Percentiles rank a stretch among this genome's conserved stretches.
These are phyloP conservation scores for Cyanoderma ruficeps DNA, from an alignment of 2,113 vertebrate species.

Conservation along the genomic window DNA sequence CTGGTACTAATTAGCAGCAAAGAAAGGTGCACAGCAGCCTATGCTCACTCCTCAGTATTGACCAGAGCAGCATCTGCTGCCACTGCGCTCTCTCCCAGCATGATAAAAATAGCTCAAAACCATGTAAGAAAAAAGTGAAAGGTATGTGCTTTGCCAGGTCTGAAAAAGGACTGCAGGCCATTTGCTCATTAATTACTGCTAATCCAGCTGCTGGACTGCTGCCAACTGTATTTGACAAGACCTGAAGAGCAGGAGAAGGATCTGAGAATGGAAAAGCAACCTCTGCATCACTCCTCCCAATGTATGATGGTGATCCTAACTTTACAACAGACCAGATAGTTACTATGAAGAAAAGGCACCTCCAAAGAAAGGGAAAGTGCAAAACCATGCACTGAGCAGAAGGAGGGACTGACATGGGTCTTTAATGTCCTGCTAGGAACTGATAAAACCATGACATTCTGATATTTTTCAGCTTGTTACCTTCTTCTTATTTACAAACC, in stretches of 20 bases:
- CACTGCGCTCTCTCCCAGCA: neutral
- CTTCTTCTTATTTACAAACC: neutral
- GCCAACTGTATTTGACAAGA: neutral
- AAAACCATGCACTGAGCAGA: neutral
- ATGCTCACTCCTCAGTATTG: neutral
- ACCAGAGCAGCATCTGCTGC: neutral
- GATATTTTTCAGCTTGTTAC: neutral
- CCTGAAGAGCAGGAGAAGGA: neutral
- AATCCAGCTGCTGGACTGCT: neutral
- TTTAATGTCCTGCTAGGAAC: neutral
- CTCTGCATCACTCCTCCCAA: neutral
- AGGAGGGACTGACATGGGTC: neutral
- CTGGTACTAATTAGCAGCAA: neutral
- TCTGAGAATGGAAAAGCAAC: neutral
- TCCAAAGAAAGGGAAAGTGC: neutral
- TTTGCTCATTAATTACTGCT: conserved; percentile 26
- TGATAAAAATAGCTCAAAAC: neutral
- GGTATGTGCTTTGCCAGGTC: neutral
- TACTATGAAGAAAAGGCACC: neutral
- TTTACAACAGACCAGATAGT: neutral
- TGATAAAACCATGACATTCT: neutral
- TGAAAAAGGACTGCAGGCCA: conserved; percentile 3
- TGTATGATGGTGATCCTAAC: neutral
- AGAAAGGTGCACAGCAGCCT: neutral
- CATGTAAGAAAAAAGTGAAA: neutral